Evolutionary conservation across 2,888 invertebrate genomes (phyloP).

Genomic region (Polymixis lichenea): DNA sequence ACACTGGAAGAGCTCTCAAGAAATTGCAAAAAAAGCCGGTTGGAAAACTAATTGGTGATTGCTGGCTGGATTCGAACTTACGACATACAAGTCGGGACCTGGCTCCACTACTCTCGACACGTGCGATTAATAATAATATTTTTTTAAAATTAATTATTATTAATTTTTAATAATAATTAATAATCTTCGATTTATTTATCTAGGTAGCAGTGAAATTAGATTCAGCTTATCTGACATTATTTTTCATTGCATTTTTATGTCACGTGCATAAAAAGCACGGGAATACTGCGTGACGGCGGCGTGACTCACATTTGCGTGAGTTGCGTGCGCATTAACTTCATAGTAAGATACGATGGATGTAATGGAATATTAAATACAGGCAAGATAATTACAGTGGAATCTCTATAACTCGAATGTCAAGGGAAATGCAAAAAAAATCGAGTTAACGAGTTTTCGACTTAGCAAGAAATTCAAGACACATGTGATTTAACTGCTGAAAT

Average conservation of each 20-base stretch:
- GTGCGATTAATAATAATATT: too few species aligned
- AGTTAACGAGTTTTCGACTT: not conserved
- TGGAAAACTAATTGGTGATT: too few species aligned
- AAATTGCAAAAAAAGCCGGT: too few species aligned
- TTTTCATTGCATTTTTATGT: not conserved
- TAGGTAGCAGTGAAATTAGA: not conserved
- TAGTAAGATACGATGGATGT: not conserved
- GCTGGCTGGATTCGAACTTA: too few species aligned
- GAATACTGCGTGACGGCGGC: conserved; percentile 1
- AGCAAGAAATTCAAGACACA: not conserved
- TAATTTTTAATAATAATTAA: too few species aligned
- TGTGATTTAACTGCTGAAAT: not conserved
- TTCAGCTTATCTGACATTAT: not conserved
- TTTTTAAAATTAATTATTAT: too few species aligned
- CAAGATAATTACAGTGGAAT: not conserved
- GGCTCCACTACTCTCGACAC: too few species aligned
- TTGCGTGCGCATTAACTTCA: conserved; percentile 7
- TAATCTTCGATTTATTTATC: too few species aligned
- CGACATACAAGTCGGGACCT: too few species aligned
- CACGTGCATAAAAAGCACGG: conserved; percentile 14
- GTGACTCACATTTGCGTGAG: conserved; percentile 8
- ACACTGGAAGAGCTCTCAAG: too few species aligned
- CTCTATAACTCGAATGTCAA: too few species aligned
- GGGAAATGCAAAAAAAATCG: not conserved
- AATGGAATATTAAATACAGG: not conserved